These are phyloP conservation scores for Spermophilus dauricus DNA, from an alignment of 2,113 vertebrate species.

Conservation along the genomic window DNA sequence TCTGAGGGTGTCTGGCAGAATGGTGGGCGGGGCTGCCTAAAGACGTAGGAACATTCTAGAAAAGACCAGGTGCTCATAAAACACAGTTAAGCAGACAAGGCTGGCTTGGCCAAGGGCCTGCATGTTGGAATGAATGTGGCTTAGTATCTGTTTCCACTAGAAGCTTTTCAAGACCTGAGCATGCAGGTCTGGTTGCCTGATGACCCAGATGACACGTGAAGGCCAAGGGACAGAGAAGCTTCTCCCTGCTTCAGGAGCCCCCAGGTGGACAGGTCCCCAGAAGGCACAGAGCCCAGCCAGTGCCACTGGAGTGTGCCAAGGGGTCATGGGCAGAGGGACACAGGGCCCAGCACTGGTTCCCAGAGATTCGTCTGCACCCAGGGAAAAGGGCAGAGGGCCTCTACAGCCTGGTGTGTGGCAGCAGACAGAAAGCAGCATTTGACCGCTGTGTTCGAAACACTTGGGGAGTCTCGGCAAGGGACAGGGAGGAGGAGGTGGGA, in stretches of 20 bases:
- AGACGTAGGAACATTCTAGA: neutral
- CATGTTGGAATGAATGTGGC: no score
- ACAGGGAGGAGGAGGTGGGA: neutral
- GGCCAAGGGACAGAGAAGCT: neutral
- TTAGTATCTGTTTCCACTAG: neutral
- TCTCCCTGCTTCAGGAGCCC: neutral
- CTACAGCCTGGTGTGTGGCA: neutral
- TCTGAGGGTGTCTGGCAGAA: neutral
- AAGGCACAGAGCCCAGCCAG: neutral
- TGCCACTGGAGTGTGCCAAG: fast-evolving
- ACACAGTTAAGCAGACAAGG: neutral
- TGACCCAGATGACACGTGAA: fast-evolving
- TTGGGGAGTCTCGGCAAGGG: neutral
- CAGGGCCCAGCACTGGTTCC: neutral
- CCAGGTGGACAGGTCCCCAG: neutral
- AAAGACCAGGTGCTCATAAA: neutral
- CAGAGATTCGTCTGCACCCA: neutral
- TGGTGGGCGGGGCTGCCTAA: neutral
- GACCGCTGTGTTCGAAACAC: neutral
- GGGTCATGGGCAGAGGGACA: neutral
- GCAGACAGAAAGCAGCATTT: neutral
- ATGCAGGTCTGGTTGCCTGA: neutral
- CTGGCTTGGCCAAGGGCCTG: neutral
- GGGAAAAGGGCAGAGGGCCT: neutral
- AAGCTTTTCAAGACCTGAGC: neutral